Conservation (phyloP, 53 echinoderm and acorn worm genomes). For the Crossaster papposus region DNA sequence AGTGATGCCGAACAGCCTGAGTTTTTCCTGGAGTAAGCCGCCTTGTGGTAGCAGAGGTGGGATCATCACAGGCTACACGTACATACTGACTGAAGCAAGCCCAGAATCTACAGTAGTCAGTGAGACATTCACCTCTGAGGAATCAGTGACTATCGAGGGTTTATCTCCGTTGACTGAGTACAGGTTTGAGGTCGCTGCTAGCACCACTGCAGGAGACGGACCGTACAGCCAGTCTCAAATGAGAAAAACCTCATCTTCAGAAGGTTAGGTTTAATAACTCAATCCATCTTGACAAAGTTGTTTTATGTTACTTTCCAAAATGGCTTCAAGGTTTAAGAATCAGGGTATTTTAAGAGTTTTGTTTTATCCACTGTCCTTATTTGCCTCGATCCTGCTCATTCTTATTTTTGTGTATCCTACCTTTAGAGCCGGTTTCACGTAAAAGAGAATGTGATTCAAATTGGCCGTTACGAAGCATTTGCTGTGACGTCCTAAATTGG, state of each 20-base stretch:
- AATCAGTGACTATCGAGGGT: slow-evolving; percentile 28
- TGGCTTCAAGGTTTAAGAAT: no score
- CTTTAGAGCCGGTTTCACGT: no score
- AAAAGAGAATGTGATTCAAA: no score
- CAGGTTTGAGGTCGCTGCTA: slow-evolving; percentile 64
- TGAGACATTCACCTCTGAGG: background rate
- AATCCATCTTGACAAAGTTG: no score
- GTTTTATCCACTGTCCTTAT: no score
- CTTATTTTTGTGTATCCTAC: no score
- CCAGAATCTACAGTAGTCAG: background rate
- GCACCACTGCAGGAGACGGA: slow-evolving; percentile 27
- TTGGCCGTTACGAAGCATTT: no score
- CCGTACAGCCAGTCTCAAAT: background rate
- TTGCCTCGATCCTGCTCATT: no score
- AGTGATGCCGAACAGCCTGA: background rate
- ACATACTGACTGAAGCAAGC: slow-evolving; percentile 29
- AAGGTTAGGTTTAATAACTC: no score
- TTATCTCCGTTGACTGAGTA: slow-evolving; percentile 63
- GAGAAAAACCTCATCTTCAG: background rate
- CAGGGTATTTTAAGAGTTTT: no score
- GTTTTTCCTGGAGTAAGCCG: slow-evolving; percentile 55
- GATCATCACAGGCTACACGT: slow-evolving; percentile 47
- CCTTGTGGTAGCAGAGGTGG: slow-evolving; percentile 53
- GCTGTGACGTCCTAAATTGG: no score
- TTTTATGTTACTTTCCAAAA: no score